Evolutionary conservation across 1,140 invertebrate species (phyloP).

Genomic region (Drosophila trapezifrons): DNA sequence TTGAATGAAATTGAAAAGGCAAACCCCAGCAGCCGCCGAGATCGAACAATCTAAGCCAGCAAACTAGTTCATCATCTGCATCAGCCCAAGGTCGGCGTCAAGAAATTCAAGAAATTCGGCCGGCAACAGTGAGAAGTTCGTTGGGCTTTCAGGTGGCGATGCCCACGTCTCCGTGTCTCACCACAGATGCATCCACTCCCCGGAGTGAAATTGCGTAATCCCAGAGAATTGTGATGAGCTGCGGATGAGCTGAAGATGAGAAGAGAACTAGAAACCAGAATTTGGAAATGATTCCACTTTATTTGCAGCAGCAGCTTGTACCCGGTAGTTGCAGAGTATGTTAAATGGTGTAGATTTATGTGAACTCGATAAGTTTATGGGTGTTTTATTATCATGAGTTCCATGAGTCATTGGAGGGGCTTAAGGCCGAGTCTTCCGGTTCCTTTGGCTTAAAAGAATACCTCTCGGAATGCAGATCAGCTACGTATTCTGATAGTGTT

Average conservation of each 20-base stretch:
- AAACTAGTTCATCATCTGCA: conserved; percentile 51
- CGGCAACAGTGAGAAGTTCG: conserved; percentile 31
- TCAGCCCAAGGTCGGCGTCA: conserved; percentile 22
- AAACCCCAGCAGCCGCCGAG: conserved; percentile 18
- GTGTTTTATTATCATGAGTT: conserved; percentile 14
- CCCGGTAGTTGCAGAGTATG: conserved; percentile 35
- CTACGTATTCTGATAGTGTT: too few relatives aligned
- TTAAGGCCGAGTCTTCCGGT: conserved; percentile 12
- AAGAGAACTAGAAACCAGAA: conserved; percentile 46
- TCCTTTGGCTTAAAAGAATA: not conserved
- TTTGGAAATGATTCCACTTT: conserved; percentile 20
- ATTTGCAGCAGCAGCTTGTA: conserved; percentile 15
- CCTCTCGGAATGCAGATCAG: not conserved
- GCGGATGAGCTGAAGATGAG: conserved; percentile 4
- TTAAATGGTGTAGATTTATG: conserved; percentile 35
- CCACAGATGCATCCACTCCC: conserved; percentile 21
- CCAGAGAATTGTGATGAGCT: too few relatives aligned
- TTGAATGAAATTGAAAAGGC: conserved; percentile 45
- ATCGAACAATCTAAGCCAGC: conserved; percentile 21
- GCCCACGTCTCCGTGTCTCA: conserved; percentile 10
- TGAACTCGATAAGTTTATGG: conserved; percentile 7
- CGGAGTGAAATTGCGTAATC: conserved; percentile 29
- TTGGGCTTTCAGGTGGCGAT: conserved; percentile 9
- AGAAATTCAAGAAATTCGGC: conserved; percentile 38
- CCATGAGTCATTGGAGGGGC: conserved; percentile 15